A percentile compares a stretch with the other conserved stretches of the same genome.
These are phyloP conservation scores for Taeniopygia guttata DNA, from an alignment of 2,797 vertebrate species.

Conservation along the genomic window DNA sequence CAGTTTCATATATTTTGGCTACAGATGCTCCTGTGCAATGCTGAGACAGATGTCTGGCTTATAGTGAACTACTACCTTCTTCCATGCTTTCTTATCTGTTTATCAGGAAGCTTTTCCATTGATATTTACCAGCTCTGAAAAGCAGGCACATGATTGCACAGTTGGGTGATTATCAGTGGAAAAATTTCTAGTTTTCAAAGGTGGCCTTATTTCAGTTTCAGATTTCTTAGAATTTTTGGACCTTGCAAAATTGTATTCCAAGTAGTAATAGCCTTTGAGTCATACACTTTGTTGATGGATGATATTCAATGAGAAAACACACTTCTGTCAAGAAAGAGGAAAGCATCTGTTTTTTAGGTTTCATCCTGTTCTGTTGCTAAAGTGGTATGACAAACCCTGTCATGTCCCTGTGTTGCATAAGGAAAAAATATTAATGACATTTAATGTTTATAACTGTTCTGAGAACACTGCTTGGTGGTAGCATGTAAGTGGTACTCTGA, in stretches of 20 bases:
- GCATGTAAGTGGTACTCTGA: rapidly evolving
- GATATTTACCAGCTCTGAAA: neutral
- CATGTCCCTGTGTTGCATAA: neutral
- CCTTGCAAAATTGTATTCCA: neutral
- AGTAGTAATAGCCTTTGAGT: neutral
- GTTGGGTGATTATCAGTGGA: neutral
- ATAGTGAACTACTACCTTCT: neutral
- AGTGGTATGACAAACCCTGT: neutral
- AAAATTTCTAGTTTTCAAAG: neutral
- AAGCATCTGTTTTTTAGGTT: neutral
- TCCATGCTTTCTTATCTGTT: neutral
- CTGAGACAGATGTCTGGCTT: neutral
- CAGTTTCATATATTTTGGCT: neutral
- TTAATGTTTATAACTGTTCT: neutral
- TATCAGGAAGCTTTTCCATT: neutral
- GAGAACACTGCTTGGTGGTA: neutral
- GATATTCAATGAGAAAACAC: neutral
- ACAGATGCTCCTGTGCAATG: neutral
- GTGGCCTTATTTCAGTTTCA: neutral
- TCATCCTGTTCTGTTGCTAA: neutral
- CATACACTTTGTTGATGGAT: neutral
- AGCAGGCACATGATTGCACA: neutral
- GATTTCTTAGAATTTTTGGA: neutral
- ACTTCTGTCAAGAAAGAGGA: neutral
- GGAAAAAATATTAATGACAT: neutral